Base-by-base conservation (phyloP, 1,140 invertebrate species). In the Colletes latitarsis region DNA sequence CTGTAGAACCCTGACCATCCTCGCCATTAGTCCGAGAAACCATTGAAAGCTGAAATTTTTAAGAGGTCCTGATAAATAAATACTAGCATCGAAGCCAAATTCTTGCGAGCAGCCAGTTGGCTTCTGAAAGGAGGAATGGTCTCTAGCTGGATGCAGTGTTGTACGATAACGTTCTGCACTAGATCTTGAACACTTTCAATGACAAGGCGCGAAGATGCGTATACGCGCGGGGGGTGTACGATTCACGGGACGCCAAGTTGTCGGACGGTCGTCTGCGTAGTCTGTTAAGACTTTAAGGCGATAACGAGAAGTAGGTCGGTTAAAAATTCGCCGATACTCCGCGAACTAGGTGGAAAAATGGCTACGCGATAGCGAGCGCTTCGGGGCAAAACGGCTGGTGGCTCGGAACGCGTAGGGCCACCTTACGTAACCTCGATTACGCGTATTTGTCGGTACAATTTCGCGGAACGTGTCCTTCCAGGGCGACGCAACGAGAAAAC, bases 281-380 rank as follows among this genome's bases (percentile, higher is more conserved):
- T 49, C 66, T 71, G 80, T 62, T 79, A 76, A 77, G 52, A 53
- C 73, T 68, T 62, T 64, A 69, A 53, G 60, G 17, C 83, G 92
- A 93, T 93, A 93, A 92, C 86, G 78, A 90, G 82, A 93, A 92
- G 85, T 93, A 92, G 93, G 91, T 88, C 92, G 88, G 85, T 87
- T 89, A 93, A 93, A 93, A 93, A 92, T 88, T 89, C 85, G 85
- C 87, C 89, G 90, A 92, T 92, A 92, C 76, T 88, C 89, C 86
- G 88, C 89, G 82, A 93, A 92, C 82, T 93, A 90, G 92, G 92
- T 89, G 90, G 88, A 92, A 93, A 91, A 93, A 93, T 92, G 77
- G 82, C 82, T 72, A 72, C 52, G 85, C 63, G 88, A 89, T 86
- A 88, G 83, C 88, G 92, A 92, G 91, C 87, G 89, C 57, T 66